A percentile compares a stretch with the other conserved stretches of the same genome.
Evolutionary conservation across 2,113 vertebrate species (phyloP).

Genomic region (Aptenodytes forsteri): DNA sequence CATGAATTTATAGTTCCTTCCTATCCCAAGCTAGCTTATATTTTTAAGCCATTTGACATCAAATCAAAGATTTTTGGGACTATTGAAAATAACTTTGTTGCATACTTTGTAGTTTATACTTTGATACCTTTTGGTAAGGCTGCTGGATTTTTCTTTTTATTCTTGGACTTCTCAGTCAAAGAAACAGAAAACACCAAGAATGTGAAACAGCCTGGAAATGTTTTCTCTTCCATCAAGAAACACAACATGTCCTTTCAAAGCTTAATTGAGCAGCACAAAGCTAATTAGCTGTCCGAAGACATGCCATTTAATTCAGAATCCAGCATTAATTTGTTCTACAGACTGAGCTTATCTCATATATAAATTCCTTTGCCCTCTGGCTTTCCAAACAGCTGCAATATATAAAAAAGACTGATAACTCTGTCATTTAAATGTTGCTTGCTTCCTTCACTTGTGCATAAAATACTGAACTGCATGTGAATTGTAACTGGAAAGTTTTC

Average conservation of each 20-base stretch:
- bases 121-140: background rate
- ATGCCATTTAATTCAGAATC: slow-evolving; percentile 81
- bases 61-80: slow-evolving; percentile 11
- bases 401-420: slow-evolving; percentile 76
- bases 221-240: slow-evolving; percentile 76
- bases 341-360: slow-evolving; percentile 76
- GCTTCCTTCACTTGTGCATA: slow-evolving; percentile 52
- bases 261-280: slow-evolving; percentile 82
- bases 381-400: slow-evolving; percentile 76
- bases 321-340: slow-evolving; percentile 80
- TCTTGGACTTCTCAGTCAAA: slow-evolving; percentile 39
- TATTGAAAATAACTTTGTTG: slow-evolving; percentile 49
- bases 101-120: slow-evolving; percentile 30
- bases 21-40: background rate
- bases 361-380: slow-evolving; percentile 78
- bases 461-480: slow-evolving; percentile 53
- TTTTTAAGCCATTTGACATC: slow-evolving; percentile 32
- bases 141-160: slow-evolving; percentile 31
- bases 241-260: slow-evolving; percentile 78
- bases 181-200: slow-evolving; percentile 52
- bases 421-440: slow-evolving; percentile 67
- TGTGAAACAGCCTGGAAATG: slow-evolving; percentile 71
- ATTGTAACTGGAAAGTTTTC: slow-evolving; percentile 42
- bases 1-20: background rate
- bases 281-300: slow-evolving; percentile 83